These are phyloP conservation scores for Lineus longissimus DNA, from an alignment of 1,140 invertebrate species.

Conservation along the genomic window DNA sequence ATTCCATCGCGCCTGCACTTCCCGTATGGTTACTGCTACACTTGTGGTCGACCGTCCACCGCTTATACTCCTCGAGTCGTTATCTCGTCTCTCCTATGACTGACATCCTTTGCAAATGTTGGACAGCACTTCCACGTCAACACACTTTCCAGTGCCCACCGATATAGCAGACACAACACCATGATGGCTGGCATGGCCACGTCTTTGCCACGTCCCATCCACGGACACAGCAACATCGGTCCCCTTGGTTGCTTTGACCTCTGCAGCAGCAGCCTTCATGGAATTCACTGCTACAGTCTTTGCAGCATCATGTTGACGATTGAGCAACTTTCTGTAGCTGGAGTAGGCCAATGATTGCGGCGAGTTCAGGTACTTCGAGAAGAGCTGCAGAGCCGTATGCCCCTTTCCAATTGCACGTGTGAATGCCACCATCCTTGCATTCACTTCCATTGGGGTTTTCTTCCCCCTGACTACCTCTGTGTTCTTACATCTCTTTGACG, in stretches of 20 bases:
- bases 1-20: slow-evolving; percentile 6
- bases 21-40: slow-evolving; percentile 3
- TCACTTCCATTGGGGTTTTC: not conserved
- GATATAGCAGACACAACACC: slow-evolving; percentile 3
- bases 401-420: not conserved
- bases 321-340: not conserved
- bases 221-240: not conserved
- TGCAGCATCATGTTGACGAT: not conserved
- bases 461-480: too few species aligned
- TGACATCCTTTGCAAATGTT: slow-evolving; percentile 7
- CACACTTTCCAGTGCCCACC: slow-evolving; percentile 4
- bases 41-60: slow-evolving; percentile 3
- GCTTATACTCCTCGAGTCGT: not conserved
- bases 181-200: not conserved
- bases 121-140: slow-evolving; percentile 2
- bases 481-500: not conserved
- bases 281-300: not conserved
- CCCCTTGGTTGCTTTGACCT: not conserved
- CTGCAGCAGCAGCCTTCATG: not conserved
- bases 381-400: not conserved
- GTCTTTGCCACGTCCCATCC: not conserved
- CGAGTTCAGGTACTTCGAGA: not conserved
- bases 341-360: not conserved
- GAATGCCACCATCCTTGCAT: not conserved
- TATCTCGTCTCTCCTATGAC: slow-evolving; percentile 1